Base-by-base conservation (phyloP, 2,113 vertebrate genomes). In the Cottus gobio region DNA sequence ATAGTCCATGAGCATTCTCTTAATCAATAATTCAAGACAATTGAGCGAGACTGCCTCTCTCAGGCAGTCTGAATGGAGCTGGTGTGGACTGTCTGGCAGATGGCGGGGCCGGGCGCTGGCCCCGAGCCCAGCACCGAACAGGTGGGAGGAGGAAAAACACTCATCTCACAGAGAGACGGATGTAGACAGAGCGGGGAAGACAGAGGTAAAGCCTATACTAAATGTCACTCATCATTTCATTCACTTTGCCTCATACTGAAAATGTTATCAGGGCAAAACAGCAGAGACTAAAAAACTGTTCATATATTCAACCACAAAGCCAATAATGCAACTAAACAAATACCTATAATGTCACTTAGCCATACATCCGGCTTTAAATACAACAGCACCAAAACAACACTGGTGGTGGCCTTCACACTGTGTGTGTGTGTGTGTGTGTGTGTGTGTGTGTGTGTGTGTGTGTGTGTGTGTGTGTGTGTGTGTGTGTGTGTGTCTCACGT, bases 401-500 rank as follows among this genome's bases (percentile, higher is more conserved):
- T 11, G 36, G 22, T 73, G 28, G 65, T 64, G 60, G 50, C 50
- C 24, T 61, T 52, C 39, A n/a, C 11, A n/a, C n/a, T n/a, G 15
- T 50, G 15, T 37, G 11, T 31, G 22, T 24, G 10, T 26, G 24
- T 61, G 34, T 44, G n/a, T 62, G 22, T 56, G 57, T 34, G 20
- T 73, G 34, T 50, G 73, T 28, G 26, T 34, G 22, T 50, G 26
- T 0, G 8, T 31, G 28, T 42, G n/a, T n/a, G 15, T 50, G 15
- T 37, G 11, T 31, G 22, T 24, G 10, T 26, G 24, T 61, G 34
- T 44, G n/a, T 62, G 22, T 56, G 57, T 34, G 20, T 73, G 34
- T 50, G 73, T 28, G 26, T 34, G 22, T 50, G 26, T 0, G 8
- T 31, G 28, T 42, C 96, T 97, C 92, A 99, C 98, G 75, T 93